Conservation (phyloP, 2,888 invertebrate genomes). For the Thymelicus lineola region DNA sequence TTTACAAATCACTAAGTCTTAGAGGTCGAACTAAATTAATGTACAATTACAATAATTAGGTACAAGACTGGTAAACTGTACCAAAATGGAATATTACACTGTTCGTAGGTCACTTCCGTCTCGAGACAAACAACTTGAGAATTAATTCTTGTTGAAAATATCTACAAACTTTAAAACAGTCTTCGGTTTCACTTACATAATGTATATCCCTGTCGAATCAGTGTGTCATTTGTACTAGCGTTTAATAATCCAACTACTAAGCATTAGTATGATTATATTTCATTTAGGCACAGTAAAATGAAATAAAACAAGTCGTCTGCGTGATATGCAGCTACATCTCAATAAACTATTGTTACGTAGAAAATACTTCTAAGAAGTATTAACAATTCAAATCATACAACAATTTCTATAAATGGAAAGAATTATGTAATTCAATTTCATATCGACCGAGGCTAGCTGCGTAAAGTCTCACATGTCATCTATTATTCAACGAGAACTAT, state of each 20-base stretch:
- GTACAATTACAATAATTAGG: slow-evolving; percentile 60
- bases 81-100: slow-evolving; percentile 76
- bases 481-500: slow-evolving; percentile 2
- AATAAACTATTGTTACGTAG: slow-evolving; percentile 28
- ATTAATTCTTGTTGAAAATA: slow-evolving; percentile 69
- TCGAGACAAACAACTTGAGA: slow-evolving; percentile 59
- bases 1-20: slow-evolving; percentile 36
- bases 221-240: slow-evolving; percentile 81
- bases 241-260: slow-evolving; percentile 68
- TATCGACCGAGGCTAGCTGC: slow-evolving; percentile 39
- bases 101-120: slow-evolving; percentile 57
- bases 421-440: slow-evolving; percentile 32
- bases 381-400: slow-evolving; percentile 46
- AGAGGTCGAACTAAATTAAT: slow-evolving; percentile 37
- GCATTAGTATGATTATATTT: slow-evolving; percentile 52
- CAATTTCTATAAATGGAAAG: slow-evolving; percentile 41
- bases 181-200: slow-evolving; percentile 82
- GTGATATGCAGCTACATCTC: neutral
- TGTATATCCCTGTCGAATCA: slow-evolving; percentile 79
- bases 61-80: slow-evolving; percentile 70
- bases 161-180: slow-evolving; percentile 80
- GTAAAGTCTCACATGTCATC: slow-evolving; percentile 19
- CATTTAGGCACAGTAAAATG: slow-evolving; percentile 53
- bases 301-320: slow-evolving; percentile 50
- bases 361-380: slow-evolving; percentile 46